phyloP scores from a whole-genome alignment of 2,797 vertebrate genomes.

The Garrulus glandarius region DNA sequence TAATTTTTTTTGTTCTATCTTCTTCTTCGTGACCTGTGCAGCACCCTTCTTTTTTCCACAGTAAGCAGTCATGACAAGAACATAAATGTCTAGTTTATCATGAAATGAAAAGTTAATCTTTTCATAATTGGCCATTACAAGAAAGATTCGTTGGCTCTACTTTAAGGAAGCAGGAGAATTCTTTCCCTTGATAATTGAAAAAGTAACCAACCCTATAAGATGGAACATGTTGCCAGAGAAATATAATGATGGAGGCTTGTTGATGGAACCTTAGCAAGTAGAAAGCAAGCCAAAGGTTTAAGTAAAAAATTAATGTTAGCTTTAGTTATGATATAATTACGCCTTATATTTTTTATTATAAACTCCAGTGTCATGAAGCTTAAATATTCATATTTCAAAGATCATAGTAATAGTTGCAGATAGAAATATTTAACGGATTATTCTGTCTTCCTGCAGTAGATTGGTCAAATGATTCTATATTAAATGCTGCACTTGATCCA shows the following conservation, averaged over 20 bases:
- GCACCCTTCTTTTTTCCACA: background rate
- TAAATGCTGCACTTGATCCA: background rate
- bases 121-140: background rate
- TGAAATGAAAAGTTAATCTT: background rate
- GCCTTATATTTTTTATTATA: background rate
- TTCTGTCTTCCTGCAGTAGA: background rate
- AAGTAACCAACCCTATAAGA: background rate
- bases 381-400: background rate
- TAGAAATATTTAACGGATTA: background rate
- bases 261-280: background rate
- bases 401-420: background rate
- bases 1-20: background rate
- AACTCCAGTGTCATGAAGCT: background rate
- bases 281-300: background rate
- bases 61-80: background rate
- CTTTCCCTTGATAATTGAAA: slow-evolving; percentile 3
- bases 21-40: background rate
- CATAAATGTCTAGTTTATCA: background rate
- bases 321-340: background rate
- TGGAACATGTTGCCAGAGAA: background rate
- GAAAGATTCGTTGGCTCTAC: background rate
- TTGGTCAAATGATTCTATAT: background rate
- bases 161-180: slow-evolving; percentile 16
- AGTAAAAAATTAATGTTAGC: background rate
- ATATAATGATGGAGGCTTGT: background rate